Evolutionary conservation across 2,113 vertebrate genomes (phyloP).

Genomic region (Eleginops maclovinus): DNA sequence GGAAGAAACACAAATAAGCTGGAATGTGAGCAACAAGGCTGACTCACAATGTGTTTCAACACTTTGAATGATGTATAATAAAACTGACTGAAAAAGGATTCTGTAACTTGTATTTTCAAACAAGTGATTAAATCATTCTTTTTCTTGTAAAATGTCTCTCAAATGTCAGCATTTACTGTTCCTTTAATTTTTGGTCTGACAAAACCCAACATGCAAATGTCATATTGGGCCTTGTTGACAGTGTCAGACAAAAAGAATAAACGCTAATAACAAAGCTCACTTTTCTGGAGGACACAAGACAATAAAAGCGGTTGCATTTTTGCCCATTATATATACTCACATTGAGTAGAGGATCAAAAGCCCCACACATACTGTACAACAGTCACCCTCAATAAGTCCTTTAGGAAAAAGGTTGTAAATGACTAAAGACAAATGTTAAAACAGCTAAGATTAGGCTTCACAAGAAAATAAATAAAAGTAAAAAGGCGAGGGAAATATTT

Average conservation of each 20-base stretch:
- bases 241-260: not conserved
- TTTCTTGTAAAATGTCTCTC: not conserved
- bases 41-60: slow-evolving; percentile 4
- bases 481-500: too few relatives aligned
- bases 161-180: not conserved
- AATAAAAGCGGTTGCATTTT: not conserved
- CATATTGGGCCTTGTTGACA: not conserved
- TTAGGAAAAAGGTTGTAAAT: not conserved
- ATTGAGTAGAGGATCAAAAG: not conserved
- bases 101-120: not conserved
- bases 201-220: not conserved
- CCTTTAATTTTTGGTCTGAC: not conserved
- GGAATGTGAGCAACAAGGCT: slow-evolving; percentile 20
- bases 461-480: not conserved
- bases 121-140: too few relatives aligned
- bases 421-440: too few relatives aligned
- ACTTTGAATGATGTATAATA: not conserved
- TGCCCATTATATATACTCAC: not conserved
- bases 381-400: not conserved
- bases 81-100: not conserved
- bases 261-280: not conserved
- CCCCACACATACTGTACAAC: not conserved
- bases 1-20: not conserved
- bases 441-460: too few relatives aligned
- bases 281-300: not conserved